phyloP scores from a whole-genome alignment of 1,140 invertebrate genomes.

The Scaptomyza hsui region DNA sequence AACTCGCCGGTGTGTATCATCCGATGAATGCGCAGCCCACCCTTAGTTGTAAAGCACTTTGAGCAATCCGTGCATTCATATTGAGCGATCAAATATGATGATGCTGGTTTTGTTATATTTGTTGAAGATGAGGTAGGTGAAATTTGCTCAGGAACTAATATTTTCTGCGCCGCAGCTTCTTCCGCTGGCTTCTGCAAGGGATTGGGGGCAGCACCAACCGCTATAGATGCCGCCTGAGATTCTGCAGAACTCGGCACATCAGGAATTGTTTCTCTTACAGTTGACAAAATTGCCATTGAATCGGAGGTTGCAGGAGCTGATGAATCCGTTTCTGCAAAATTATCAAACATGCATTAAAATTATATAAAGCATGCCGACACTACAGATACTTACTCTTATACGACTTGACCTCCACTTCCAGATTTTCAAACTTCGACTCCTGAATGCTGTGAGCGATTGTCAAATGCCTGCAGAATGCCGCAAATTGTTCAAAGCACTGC shows the following conservation, averaged over 20 bases:
- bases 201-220: neutral
- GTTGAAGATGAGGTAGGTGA: too few relatives aligned
- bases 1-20: slow-evolving; percentile 76
- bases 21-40: slow-evolving; percentile 68
- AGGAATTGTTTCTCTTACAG: neutral
- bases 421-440: slow-evolving; percentile 3
- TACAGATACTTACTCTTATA: slow-evolving; percentile 28
- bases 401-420: slow-evolving; percentile 35
- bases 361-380: neutral
- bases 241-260: neutral
- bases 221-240: neutral
- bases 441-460: slow-evolving; percentile 25
- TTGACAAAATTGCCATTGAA: neutral
- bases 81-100: neutral
- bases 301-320: neutral
- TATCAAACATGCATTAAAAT: neutral
- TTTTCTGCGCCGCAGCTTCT: neutral
- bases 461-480: slow-evolving; percentile 50
- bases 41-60: slow-evolving; percentile 66
- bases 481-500: slow-evolving; percentile 28
- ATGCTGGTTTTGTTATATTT: neutral
- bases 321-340: slow-evolving; percentile 4
- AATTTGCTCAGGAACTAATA: neutral
- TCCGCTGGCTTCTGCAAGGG: neutral
- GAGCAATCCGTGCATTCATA: slow-evolving; percentile 53